A percentile compares a stretch with the other conserved stretches of the same genome.
These are phyloP conservation scores for Semicossyphus pulcher DNA, from an alignment of 2,113 vertebrate genomes.

Conservation along the genomic window DNA sequence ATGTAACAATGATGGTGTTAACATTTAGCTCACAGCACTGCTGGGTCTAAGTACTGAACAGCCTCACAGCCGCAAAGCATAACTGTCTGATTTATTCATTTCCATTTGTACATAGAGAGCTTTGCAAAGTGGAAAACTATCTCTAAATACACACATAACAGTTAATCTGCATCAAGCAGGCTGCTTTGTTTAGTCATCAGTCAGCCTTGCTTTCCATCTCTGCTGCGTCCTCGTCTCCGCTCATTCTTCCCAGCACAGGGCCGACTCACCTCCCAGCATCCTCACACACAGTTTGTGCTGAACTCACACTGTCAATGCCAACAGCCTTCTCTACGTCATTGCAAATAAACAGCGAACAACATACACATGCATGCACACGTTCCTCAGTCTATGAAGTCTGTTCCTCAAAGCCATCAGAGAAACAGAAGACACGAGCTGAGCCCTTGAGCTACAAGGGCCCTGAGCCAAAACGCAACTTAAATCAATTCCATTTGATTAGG, in stretches of 20 bases:
- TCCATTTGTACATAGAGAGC: too few species aligned
- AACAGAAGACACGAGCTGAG: slow-evolving; percentile 58
- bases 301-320: slow-evolving; percentile 1
- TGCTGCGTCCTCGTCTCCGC: slow-evolving; percentile 13
- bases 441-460: slow-evolving; percentile 64
- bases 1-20: too few species aligned
- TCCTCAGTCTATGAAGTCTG: slow-evolving; percentile 26
- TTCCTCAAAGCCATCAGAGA: slow-evolving; percentile 58
- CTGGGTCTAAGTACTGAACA: too few species aligned
- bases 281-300: background rate
- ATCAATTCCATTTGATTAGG: slow-evolving; percentile 84
- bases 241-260: background rate
- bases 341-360: slow-evolving; percentile 6
- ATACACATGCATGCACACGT: slow-evolving; percentile 2
- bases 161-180: slow-evolving; percentile 20
- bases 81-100: too few species aligned
- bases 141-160: background rate
- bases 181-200: slow-evolving; percentile 19
- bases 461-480: slow-evolving; percentile 75
- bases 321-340: background rate
- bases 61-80: too few species aligned
- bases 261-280: background rate
- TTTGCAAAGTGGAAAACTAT: background rate
- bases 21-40: too few species aligned
- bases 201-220: slow-evolving; percentile 31